phyloP scores from a whole-genome alignment of 2,113 vertebrate genomes.

The Vulpes ferrilata region DNA sequence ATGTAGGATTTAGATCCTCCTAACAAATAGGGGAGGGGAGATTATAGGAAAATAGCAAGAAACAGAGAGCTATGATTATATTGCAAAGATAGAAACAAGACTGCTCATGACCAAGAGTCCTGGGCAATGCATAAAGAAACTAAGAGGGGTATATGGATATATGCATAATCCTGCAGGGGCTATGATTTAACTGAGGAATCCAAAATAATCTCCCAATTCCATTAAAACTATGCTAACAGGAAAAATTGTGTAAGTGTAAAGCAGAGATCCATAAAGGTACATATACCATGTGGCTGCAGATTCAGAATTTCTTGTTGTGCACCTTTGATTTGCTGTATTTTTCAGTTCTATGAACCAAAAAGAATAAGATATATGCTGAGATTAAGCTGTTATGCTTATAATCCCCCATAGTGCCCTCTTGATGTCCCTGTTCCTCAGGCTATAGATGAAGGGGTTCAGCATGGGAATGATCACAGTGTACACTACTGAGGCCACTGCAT shows the following conservation, averaged over 20 bases:
- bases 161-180: neutral
- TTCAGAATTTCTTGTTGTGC: neutral
- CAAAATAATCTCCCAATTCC: neutral
- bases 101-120: too few species aligned
- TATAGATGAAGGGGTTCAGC: conserved; percentile 10
- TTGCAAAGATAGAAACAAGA: neutral
- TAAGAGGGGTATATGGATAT: neutral
- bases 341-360: neutral
- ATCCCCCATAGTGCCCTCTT: neutral
- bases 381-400: neutral
- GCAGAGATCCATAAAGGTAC: neutral
- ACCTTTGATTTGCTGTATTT: neutral
- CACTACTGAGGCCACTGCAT: neutral
- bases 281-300: neutral
- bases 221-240: neutral
- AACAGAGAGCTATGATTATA: neutral
- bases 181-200: neutral
- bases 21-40: neutral
- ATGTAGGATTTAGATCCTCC: neutral
- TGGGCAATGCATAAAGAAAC: neutral
- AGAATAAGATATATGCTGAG: neutral
- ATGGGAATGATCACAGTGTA: neutral
- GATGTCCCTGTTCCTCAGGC: neutral
- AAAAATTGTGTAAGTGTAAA: neutral
- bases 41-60: neutral